These are phyloP conservation scores for Perdix hodgsoniae DNA, from an alignment of 2,797 vertebrate species.

Conservation along the genomic window DNA sequence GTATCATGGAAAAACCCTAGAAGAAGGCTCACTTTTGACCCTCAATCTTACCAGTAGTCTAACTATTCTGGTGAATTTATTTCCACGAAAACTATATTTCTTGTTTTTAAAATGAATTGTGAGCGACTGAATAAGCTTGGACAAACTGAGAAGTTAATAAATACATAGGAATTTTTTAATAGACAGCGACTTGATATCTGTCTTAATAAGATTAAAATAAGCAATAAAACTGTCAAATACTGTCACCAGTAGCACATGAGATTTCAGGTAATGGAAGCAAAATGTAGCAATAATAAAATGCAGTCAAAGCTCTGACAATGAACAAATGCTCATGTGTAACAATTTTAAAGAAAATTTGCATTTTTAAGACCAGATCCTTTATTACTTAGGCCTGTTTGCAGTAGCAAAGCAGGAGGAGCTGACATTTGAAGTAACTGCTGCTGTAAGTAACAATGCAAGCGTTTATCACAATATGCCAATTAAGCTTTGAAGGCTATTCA, in stretches of 20 bases:
- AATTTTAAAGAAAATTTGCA: neutral
- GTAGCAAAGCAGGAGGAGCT: constrained; percentile 7
- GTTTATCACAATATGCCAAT: constrained; percentile 39
- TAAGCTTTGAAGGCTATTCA: constrained; percentile 27
- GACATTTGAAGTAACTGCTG: constrained; percentile 60
- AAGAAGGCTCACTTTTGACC: neutral
- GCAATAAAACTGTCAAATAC: neutral
- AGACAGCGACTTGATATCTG: neutral
- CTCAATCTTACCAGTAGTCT: neutral
- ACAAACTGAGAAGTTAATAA: neutral
- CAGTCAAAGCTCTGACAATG: neutral
- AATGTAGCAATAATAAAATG: constrained; percentile 5
- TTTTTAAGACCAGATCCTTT: constrained; percentile 25
- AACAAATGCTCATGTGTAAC: neutral
- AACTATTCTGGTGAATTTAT: neutral
- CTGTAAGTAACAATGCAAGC: constrained; percentile 19
- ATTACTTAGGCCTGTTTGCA: constrained; percentile 2
- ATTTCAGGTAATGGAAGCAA: neutral
- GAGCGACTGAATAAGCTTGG: neutral
- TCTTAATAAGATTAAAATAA: constrained; percentile 26
- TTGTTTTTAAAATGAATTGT: neutral
- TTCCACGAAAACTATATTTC: too few species aligned
- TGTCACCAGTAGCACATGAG: neutral
- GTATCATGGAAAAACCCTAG: neutral
- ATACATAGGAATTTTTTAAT: neutral